A percentile compares a stretch with the other conserved stretches of the same genome.
phyloP scores from a whole-genome alignment of 2,888 invertebrate genomes.

The Thysanoteuthis rhombus region DNA sequence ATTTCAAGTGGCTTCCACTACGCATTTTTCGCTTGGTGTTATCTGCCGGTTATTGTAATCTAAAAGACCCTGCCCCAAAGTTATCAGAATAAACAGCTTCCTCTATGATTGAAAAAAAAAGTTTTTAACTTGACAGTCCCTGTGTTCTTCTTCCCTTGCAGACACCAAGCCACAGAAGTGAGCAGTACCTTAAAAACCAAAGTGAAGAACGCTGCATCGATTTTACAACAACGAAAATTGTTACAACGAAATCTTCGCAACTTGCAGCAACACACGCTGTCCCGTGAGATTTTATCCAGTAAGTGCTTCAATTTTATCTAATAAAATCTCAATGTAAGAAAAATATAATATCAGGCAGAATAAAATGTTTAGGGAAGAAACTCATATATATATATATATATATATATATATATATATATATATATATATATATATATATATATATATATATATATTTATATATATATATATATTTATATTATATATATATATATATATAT shows the following conservation, averaged over 20 bases:
- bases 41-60: too few species aligned
- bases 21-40: too few species aligned
- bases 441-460: too few species aligned
- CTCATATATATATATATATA: neutral
- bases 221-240: conserved; percentile 73
- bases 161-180: conserved; percentile 49
- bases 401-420: neutral
- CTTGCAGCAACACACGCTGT: conserved; percentile 72
- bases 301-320: conserved; percentile 42
- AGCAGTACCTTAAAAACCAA: conserved; percentile 47
- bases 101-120: too few species aligned
- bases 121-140: too few species aligned
- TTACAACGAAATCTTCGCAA: conserved; percentile 72
- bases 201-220: conserved; percentile 67
- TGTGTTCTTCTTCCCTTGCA: conserved; percentile 33
- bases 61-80: too few species aligned
- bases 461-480: too few species aligned
- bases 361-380: too few species aligned
- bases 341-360: neutral
- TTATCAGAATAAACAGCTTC: too few species aligned
- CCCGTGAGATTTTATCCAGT: conserved; percentile 68
- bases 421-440: too few species aligned
- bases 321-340: too few species aligned
- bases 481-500: neutral
- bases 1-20: too few species aligned